Conservation (phyloP, 2,888 invertebrate genomes). For the Adela reaumurella region DNA sequence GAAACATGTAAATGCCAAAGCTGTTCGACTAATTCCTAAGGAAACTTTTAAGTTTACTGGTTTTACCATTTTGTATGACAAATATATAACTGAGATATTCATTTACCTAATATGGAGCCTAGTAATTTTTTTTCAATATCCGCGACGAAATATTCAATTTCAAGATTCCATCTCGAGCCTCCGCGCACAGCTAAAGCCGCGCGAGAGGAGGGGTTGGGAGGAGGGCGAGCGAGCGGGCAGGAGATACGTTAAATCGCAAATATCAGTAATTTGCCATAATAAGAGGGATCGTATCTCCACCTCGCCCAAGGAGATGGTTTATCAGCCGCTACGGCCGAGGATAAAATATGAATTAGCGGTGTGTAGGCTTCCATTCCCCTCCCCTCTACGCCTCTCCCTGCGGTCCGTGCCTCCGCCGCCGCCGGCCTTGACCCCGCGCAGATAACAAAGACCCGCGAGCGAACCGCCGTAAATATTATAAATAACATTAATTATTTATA, state of each 20-base stretch:
- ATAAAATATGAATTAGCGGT: background rate
- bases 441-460: constrained; percentile 19
- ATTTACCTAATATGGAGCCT: too few relatives aligned
- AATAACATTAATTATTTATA: constrained; percentile 47
- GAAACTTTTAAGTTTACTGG: too few relatives aligned
- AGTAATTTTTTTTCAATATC: background rate
- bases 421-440: constrained; percentile 34
- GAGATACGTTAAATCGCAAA: background rate
- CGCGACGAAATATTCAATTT: background rate
- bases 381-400: too few relatives aligned
- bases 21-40: too few relatives aligned
- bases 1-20: too few relatives aligned
- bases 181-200: background rate
- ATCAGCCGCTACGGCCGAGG: background rate
- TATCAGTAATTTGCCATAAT: background rate
- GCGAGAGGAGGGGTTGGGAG: background rate
- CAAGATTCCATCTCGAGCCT: background rate
- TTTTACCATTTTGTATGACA: too few relatives aligned
- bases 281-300: background rate
- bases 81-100: too few relatives aligned
- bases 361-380: too few relatives aligned
- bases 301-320: background rate
- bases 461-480: constrained; percentile 1
- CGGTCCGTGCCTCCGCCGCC: background rate
- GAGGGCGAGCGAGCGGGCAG: background rate